These are phyloP conservation scores for Incurvaria masculella DNA, from an alignment of 2,888 invertebrate genomes.

Conservation along the genomic window DNA sequence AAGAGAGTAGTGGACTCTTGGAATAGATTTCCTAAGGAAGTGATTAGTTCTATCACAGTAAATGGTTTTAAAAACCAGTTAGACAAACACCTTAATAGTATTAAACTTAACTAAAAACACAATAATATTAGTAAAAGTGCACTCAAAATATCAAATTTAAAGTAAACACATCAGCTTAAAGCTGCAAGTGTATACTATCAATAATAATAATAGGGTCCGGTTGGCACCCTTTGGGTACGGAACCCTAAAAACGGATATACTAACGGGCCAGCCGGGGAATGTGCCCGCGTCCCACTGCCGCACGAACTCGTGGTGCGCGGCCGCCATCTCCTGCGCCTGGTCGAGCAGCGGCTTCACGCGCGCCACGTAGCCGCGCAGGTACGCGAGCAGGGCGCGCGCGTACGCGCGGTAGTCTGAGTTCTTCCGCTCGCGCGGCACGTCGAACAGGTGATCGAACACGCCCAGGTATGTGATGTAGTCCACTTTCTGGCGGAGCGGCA, in stretches of 20 bases:
- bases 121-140: no score
- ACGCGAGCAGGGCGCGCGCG: slow-evolving; percentile 76
- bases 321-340: slow-evolving; percentile 73
- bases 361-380: slow-evolving; percentile 77
- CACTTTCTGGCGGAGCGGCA: slow-evolving; percentile 74
- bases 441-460: slow-evolving; percentile 93
- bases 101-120: no score
- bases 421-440: slow-evolving; percentile 88
- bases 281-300: slow-evolving; percentile 84
- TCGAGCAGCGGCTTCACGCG: slow-evolving; percentile 86
- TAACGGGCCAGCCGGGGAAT: slow-evolving; percentile 93
- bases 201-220: no score
- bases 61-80: no score
- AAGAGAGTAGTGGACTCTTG: no score
- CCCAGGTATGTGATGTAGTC: slow-evolving; percentile 96
- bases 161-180: no score
- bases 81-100: slow-evolving; percentile 7
- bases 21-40: no score
- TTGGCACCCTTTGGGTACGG: no score
- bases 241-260: no score
- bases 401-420: slow-evolving; percentile 87
- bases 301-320: slow-evolving; percentile 76
- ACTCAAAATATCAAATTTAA: slow-evolving; percentile 7
- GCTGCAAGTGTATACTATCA: no score
- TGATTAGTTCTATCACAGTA: no score